These are phyloP conservation scores for Xestia sexstrigata DNA, from an alignment of 2,888 invertebrate species.

Conservation along the genomic window DNA sequence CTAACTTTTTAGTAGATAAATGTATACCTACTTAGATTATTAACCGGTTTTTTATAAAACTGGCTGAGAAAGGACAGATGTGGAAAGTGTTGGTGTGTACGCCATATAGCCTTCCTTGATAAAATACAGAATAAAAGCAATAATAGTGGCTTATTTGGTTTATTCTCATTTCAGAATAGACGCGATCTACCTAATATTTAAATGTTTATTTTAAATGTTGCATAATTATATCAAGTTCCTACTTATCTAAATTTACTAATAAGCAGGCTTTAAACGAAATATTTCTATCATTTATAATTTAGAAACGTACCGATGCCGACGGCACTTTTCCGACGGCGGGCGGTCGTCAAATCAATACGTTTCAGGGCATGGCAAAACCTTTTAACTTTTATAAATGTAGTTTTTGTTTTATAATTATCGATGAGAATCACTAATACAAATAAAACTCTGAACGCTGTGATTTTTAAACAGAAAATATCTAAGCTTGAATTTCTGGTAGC, in stretches of 20 bases:
- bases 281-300: background rate
- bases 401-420: background rate
- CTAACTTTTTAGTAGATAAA: background rate
- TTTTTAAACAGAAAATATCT: background rate
- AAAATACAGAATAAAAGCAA: background rate
- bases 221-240: background rate
- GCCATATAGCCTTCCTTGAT: no score
- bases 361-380: background rate
- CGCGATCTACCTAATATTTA: background rate
- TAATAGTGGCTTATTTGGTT: background rate
- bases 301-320: constrained; percentile 37
- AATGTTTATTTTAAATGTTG: background rate
- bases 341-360: background rate
- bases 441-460: background rate
- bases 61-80: no score
- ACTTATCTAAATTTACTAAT: background rate
- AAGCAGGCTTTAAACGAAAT: background rate
- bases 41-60: background rate
- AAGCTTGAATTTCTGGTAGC: background rate
- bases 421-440: background rate
- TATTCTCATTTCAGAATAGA: background rate
- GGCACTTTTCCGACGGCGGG: constrained; percentile 59
- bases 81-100: background rate
- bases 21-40: no score
- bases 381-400: no score